Conservation (phyloP, 2,797 vertebrate genomes). For the Cynopterus sphinx region DNA sequence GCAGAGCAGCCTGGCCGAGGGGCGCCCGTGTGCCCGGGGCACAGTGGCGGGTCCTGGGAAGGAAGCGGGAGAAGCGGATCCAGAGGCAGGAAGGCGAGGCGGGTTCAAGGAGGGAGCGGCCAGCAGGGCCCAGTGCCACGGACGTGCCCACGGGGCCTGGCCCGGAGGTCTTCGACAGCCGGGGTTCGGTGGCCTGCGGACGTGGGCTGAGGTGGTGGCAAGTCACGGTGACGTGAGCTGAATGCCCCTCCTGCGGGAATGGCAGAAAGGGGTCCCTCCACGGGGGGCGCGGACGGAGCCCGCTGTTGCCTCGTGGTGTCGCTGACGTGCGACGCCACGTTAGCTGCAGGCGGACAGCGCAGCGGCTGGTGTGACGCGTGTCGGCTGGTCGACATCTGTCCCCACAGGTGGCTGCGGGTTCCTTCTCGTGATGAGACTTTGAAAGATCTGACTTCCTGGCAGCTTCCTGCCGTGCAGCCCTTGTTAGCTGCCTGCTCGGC, state of each 20-base stretch:
- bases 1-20: not conserved
- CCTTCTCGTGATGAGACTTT: not conserved
- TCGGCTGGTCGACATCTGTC: too few relatives aligned
- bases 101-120: not conserved
- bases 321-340: not conserved
- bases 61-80: not conserved
- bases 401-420: not conserved
- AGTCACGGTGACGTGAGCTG: fast-evolving
- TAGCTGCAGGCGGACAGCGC: not conserved
- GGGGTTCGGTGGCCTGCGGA: not conserved
- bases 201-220: not conserved
- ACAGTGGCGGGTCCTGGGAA: not conserved
- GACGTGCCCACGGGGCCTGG: not conserved
- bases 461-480: fast-evolving
- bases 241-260: too few relatives aligned
- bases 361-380: not conserved
- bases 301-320: too few relatives aligned
- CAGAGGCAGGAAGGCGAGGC: not conserved
- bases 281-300: too few relatives aligned
- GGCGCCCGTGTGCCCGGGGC: not conserved
- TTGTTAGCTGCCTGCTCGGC: too few relatives aligned
- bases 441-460: not conserved
- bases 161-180: too few relatives aligned
- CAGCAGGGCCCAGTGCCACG: not conserved
- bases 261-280: not conserved